Evolutionary conservation across 2,888 invertebrate species (phyloP), one percentile per base, ranked within the genome.

Genomic region (Tetrapedia diversipes): DNA sequence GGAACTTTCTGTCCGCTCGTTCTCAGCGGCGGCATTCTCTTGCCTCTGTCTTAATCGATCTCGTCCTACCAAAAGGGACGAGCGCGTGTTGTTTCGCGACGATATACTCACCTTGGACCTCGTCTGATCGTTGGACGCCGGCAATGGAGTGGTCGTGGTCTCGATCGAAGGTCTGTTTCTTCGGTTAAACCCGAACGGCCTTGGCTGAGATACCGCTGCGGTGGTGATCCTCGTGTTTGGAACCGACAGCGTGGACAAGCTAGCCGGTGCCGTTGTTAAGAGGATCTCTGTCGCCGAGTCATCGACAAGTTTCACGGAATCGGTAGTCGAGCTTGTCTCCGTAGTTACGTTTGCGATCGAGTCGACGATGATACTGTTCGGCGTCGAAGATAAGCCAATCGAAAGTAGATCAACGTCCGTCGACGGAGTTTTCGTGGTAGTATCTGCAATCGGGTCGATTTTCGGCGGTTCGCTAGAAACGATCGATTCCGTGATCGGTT

Each of bases 101-200:
- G 88, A 75, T 73, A 86, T 91, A 91, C 91, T 92, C 91, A 91
- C 91, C 91, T 91, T 91, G 65, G 87, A 64, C 76, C 89, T 87
- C 68, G 86, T 72, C 57, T 88, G 82, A 67, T 89, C 89, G 73
- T 80, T 88, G 67, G 81, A 63, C 32, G 85, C 71, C 27, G 86
- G 56, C n/a, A 78, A 39, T 27, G 82, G 77, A 4, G 81, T 77
- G 65, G 84, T 80, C 75, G 85, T 74, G 79, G 88, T 84, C 77
- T 86, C 80, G 37, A 86, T 83, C 49, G 86, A 68, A 39, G 93
- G 92, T 86, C 93, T 92, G 81, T 90, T 92, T 84, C 93, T 90
- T 84, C 93, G 90, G 47, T 92, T 92, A 82, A 92, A 93, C 87
- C 93, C 92, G 87, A 93, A 93, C 27, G 93, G 93, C 89, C 93